phyloP scores from a whole-genome alignment of 1,140 invertebrate genomes.

The Micrasema longulum region DNA sequence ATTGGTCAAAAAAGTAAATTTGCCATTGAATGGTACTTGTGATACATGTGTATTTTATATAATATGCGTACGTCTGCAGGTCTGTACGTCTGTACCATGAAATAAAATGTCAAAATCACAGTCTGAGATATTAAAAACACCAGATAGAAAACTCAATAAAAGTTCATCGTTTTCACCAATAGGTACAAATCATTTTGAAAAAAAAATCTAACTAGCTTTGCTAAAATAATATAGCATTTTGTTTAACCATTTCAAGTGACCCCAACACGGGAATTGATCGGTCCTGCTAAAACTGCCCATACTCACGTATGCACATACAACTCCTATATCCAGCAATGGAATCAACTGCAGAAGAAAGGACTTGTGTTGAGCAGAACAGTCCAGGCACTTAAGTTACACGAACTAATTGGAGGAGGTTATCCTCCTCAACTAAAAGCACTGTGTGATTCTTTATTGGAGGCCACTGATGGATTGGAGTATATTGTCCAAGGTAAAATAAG shows the following conservation, averaged over 20 bases:
- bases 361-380: constrained; percentile 57
- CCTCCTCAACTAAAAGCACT: constrained; percentile 58
- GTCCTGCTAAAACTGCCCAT: constrained; percentile 16
- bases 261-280: constrained; percentile 17
- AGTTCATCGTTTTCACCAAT: constrained; percentile 34
- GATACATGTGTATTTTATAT: too few species aligned
- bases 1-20: too few species aligned
- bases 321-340: constrained; percentile 23
- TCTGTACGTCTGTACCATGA: too few species aligned
- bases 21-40: too few species aligned
- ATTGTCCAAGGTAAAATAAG: constrained; percentile 60
- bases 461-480: constrained; percentile 56
- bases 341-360: constrained; percentile 55
- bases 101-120: constrained; percentile 27
- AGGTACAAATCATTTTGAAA: constrained; percentile 18
- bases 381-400: constrained; percentile 59
- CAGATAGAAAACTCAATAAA: constrained; percentile 23
- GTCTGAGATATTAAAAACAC: constrained; percentile 15
- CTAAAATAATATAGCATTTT: background rate
- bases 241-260: constrained; percentile 14
- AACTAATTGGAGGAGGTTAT: constrained; percentile 60
- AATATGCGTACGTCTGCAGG: too few species aligned
- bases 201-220: background rate
- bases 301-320: constrained; percentile 18
- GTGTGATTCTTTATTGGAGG: constrained; percentile 57